Evolutionary conservation across 2,797 vertebrate genomes (phyloP).

Genomic region (Gymnodraco acuticeps): DNA sequence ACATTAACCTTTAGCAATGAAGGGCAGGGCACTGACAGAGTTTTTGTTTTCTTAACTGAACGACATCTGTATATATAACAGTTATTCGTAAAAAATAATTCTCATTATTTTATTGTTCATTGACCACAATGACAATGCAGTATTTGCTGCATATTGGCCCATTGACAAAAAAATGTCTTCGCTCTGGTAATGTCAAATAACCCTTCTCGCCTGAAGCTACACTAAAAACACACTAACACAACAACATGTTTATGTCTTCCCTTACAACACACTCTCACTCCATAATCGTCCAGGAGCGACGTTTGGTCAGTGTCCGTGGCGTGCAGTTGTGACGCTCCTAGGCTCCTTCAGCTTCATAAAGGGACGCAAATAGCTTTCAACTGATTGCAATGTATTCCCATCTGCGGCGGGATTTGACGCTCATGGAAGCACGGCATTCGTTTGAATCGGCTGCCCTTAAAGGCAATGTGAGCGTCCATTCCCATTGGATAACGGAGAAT

Average conservation of each 20-base stretch:
- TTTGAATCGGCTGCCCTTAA: too few species aligned
- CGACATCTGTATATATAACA: not conserved
- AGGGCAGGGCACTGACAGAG: not conserved
- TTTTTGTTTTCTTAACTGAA: not conserved
- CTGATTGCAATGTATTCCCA: too few species aligned
- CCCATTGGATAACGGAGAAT: too few species aligned
- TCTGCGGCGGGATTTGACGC: too few species aligned
- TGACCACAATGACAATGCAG: not conserved
- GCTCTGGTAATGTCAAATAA: not conserved
- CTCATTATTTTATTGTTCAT: not conserved
- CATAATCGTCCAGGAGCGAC: too few species aligned
- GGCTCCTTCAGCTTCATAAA: too few species aligned
- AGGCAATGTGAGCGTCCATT: too few species aligned
- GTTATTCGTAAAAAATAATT: not conserved
- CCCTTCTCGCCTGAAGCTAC: not conserved
- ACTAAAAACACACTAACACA: slow-evolving; percentile 4
- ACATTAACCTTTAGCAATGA: not conserved
- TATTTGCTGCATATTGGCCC: not conserved
- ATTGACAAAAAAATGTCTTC: not conserved
- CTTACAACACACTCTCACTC: too few species aligned
- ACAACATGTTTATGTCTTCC: slow-evolving; percentile 1
- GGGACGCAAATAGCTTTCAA: too few species aligned
- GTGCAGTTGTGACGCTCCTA: too few species aligned
- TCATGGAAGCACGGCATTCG: too few species aligned
- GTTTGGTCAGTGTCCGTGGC: too few species aligned